Evolutionary conservation across 2,888 invertebrate species (phyloP).

Genomic region (Blastobasis lacticolella): DNA sequence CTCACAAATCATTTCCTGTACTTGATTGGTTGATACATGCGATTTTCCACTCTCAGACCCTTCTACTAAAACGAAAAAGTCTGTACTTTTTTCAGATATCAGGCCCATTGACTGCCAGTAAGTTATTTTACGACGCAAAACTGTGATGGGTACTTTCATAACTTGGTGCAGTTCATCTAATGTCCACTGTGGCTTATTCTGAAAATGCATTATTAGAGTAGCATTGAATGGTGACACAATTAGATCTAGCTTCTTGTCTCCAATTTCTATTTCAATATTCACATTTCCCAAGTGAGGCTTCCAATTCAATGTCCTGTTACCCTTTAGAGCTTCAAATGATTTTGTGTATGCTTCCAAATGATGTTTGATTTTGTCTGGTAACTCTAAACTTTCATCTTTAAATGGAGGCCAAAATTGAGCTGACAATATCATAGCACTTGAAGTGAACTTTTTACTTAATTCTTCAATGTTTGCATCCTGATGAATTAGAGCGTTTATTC

Average conservation of each 20-base stretch:
- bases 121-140: slow-evolving; percentile 88
- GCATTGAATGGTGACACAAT: slow-evolving; percentile 95
- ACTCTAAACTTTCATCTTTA: slow-evolving; percentile 92
- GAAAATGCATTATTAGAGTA: slow-evolving; percentile 94
- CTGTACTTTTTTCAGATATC: slow-evolving; percentile 82
- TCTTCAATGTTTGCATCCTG: slow-evolving; percentile 77
- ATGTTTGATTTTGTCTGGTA: slow-evolving; percentile 85
- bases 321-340: slow-evolving; percentile 91
- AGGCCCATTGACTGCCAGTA: slow-evolving; percentile 97
- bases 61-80: slow-evolving; percentile 83
- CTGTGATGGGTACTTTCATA: slow-evolving; percentile 91
- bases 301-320: slow-evolving; percentile 95
- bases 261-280: slow-evolving; percentile 91
- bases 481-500: slow-evolving; percentile 90
- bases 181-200: slow-evolving; percentile 89
- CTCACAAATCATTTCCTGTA: slow-evolving; percentile 82
- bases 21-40: slow-evolving; percentile 69
- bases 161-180: slow-evolving; percentile 88
- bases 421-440: slow-evolving; percentile 90
- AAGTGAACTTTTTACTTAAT: slow-evolving; percentile 50
- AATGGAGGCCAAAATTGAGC: slow-evolving; percentile 99
- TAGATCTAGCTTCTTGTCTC: slow-evolving; percentile 84
- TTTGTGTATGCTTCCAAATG: slow-evolving; percentile 91
- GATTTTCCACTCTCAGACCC: slow-evolving; percentile 69
- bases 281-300: slow-evolving; percentile 95